Percentiles rank a stretch among this genome's conserved stretches.
Conservation (phyloP, 2,113 vertebrate species). For the Dissostichus mawsoni region DNA sequence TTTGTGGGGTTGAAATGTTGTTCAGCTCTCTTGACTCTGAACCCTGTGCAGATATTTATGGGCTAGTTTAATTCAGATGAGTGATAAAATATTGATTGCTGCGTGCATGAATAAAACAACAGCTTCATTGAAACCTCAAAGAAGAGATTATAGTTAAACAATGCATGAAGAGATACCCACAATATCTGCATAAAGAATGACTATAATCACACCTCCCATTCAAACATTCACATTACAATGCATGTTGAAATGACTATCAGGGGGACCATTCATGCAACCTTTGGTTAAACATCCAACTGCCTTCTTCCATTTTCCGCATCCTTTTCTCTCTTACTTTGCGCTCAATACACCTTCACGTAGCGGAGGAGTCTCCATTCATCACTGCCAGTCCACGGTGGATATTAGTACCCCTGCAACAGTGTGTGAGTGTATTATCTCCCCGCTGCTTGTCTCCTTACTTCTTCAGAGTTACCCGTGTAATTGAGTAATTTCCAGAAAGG, state of each 20-base stretch:
- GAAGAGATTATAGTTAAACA: slow-evolving; percentile 39
- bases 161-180: slow-evolving; percentile 27
- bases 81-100: slow-evolving; percentile 43
- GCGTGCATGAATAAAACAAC: slow-evolving; percentile 45
- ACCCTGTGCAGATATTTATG: slow-evolving; percentile 4
- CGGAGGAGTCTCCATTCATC: slow-evolving; percentile 78
- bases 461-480: slow-evolving; percentile 61
- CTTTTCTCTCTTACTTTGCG: slow-evolving; percentile 56
- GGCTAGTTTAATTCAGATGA: slow-evolving; percentile 43
- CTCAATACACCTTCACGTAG: slow-evolving; percentile 74
- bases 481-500: slow-evolving; percentile 66
- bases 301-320: slow-evolving; percentile 61
- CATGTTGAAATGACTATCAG: slow-evolving; percentile 64
- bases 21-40: slow-evolving; percentile 3
- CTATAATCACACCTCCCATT: slow-evolving; percentile 60
- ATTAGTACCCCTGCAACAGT: slow-evolving; percentile 66
- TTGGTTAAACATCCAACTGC: slow-evolving; percentile 71
- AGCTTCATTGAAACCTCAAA: slow-evolving; percentile 48
- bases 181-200: slow-evolving; percentile 49
- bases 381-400: slow-evolving; percentile 67
- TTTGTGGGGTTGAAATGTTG: not conserved
- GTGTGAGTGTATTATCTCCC: slow-evolving; percentile 72
- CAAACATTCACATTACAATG: slow-evolving; percentile 60
- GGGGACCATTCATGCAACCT: slow-evolving; percentile 65
- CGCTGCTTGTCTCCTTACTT: slow-evolving; percentile 63